Evolutionary conservation across 2,888 invertebrate species (phyloP), one percentile per base, ranked within the genome.

Genomic region (Quadroppia sp.): DNA sequence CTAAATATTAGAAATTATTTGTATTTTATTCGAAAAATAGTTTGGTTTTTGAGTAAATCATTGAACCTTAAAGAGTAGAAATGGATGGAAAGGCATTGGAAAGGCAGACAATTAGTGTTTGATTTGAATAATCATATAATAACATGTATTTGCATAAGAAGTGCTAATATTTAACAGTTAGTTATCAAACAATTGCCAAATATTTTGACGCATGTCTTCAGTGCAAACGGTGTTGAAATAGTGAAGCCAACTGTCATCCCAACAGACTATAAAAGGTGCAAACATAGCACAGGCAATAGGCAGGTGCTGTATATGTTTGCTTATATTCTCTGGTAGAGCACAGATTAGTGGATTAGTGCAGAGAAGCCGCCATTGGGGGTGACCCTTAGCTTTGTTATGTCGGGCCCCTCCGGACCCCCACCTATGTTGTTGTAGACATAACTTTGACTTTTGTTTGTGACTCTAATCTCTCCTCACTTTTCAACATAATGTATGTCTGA

Each of bases 201-300:
- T 67, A 67, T 67, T 67, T 67, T 67, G 67, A 67, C 42, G 40
- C 67, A 40, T 42, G 64, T 67, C 67, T 67, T 42, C 42, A 42
- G 3, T 42, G 40, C 2, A 1, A 42, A 32, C 6, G 15, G 23
- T 67, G 1, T 64, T 67, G 36, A 42, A 42, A 42, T 11, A 67
- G 42, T 7, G 42, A 40, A 67, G 40, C 67, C 67, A 67, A 67
- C 67, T 67, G 67, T 67, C 67, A 67, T 42, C 42, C 28, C 42
- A 67, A 67, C 67, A 42, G 13, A 67, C 23, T 67, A 67, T 67
- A 42, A 67, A 67, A 67, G 67, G 67, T 67, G 67, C 67, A 67
- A 40, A 67, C 67, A 59, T 15, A 36, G 11, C n/a, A 20, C 23
- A 28, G 36, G 36, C 36, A 36, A 36, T 23, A 23, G 36, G 67